Evolutionary conservation across 2,888 invertebrate species (phyloP).

Genomic region (Drosophila quinaria): DNA sequence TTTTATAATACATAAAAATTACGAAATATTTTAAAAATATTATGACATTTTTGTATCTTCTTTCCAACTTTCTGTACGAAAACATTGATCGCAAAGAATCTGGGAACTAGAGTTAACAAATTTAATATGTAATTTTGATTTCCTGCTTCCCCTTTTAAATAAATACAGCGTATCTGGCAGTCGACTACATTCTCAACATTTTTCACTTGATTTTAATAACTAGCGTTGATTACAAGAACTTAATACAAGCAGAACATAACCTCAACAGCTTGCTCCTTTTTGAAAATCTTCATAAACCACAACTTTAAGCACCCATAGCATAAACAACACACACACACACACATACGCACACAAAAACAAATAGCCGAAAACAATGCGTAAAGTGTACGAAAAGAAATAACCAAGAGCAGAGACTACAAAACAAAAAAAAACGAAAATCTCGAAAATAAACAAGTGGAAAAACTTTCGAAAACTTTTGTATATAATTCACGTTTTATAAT

Average conservation of each 20-base stretch:
- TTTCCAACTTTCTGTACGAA: no score
- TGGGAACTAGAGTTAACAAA: no score
- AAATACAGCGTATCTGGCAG: no score
- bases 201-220: background rate
- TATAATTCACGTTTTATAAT: constrained; percentile 73
- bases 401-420: constrained; percentile 1
- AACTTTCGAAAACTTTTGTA: constrained; percentile 39
- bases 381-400: constrained; percentile 5
- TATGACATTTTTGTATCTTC: no score
- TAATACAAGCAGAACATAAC: background rate
- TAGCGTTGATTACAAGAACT: background rate
- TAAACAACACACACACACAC: constrained; percentile 35
- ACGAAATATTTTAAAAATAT: no score
- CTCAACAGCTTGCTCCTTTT: background rate
- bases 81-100: no score
- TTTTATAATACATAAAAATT: no score
- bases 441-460: constrained; percentile 2
- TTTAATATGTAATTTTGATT: no score
- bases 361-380: constrained; percentile 46
- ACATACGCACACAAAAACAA: constrained; percentile 11
- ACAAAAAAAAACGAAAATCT: background rate
- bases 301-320: constrained; percentile 27
- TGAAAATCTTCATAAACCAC: background rate
- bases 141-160: background rate
- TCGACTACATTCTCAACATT: background rate